Percentiles rank a stretch among this genome's conserved stretches.
These are phyloP conservation scores for Drosophila quasianomalipes DNA, from an alignment of 2,888 invertebrate genomes.

Conservation along the genomic window DNA sequence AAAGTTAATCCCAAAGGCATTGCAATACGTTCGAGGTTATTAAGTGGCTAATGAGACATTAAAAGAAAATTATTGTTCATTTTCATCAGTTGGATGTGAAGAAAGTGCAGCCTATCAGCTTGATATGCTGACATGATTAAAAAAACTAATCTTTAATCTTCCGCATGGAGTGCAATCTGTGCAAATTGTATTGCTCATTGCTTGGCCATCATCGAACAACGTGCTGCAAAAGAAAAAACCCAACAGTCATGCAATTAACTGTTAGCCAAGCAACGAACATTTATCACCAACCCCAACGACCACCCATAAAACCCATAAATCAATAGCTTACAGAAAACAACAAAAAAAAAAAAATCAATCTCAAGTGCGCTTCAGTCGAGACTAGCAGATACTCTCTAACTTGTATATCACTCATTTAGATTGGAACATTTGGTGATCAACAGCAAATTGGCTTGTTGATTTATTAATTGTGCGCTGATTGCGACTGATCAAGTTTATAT, in stretches of 20 bases:
- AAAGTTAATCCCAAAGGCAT: constrained; percentile 27
- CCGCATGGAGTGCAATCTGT: not conserved
- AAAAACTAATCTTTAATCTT: not conserved
- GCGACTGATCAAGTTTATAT: not conserved
- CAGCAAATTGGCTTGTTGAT: not conserved
- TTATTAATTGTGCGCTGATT: constrained; percentile 2
- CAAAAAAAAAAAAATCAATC: not conserved
- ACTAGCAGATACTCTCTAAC: constrained; percentile 34
- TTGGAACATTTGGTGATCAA: not conserved
- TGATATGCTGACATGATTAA: not conserved
- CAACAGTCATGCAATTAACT: constrained; percentile 56
- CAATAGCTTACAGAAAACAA: constrained; percentile 14
- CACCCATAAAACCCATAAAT: constrained; percentile 66
- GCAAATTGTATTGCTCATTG: constrained; percentile 14
- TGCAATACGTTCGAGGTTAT: constrained; percentile 54
- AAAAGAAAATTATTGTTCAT: not conserved
- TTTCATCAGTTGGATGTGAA: not conserved
- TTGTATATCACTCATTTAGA: too few relatives aligned
- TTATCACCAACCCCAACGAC: constrained; percentile 63
- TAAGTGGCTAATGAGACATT: not conserved
- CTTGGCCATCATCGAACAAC: constrained; percentile 14
- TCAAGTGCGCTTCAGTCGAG: not conserved
- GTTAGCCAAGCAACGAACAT: constrained; percentile 43
- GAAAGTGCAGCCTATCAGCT: not conserved
- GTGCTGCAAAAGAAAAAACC: constrained; percentile 15